These are phyloP conservation scores for Bothrops alternatus DNA, from an alignment of 2,797 vertebrate genomes.

Conservation along the genomic window DNA sequence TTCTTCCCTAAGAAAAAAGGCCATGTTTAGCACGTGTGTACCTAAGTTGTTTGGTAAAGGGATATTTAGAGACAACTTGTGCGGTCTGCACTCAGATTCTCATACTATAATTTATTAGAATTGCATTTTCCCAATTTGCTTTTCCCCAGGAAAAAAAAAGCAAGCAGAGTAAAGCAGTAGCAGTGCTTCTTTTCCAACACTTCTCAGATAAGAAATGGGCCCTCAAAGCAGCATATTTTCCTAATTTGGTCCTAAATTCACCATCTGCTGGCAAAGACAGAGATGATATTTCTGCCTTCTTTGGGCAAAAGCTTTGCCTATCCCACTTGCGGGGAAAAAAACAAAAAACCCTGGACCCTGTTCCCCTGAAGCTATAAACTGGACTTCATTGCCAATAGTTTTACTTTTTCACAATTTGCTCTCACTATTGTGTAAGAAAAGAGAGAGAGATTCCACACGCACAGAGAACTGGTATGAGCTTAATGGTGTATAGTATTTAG, in stretches of 20 bases:
- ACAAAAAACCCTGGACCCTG: not conserved
- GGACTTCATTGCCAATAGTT: not conserved
- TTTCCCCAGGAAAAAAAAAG: not conserved
- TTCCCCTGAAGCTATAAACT: not conserved
- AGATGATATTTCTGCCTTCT: not conserved
- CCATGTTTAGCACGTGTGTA: not conserved
- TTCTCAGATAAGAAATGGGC: not conserved
- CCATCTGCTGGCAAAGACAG: not conserved
- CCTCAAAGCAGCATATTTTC: not conserved
- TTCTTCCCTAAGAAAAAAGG: not conserved
- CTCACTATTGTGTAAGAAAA: not conserved
- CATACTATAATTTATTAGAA: not conserved
- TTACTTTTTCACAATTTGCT: not conserved
- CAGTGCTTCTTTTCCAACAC: not conserved
- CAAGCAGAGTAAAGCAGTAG: not conserved
- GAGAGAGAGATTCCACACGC: not conserved
- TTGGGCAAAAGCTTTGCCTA: not conserved
- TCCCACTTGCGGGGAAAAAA: not conserved
- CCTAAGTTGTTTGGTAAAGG: not conserved
- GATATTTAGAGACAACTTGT: not conserved
- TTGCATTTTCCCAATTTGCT: not conserved
- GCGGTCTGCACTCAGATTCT: not conserved
- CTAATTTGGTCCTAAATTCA: not conserved
- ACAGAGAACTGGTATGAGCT: not conserved
- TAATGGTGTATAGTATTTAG: not conserved